Conservation (phyloP, 2,888 invertebrate species). For the Lasius platythorax region DNA sequence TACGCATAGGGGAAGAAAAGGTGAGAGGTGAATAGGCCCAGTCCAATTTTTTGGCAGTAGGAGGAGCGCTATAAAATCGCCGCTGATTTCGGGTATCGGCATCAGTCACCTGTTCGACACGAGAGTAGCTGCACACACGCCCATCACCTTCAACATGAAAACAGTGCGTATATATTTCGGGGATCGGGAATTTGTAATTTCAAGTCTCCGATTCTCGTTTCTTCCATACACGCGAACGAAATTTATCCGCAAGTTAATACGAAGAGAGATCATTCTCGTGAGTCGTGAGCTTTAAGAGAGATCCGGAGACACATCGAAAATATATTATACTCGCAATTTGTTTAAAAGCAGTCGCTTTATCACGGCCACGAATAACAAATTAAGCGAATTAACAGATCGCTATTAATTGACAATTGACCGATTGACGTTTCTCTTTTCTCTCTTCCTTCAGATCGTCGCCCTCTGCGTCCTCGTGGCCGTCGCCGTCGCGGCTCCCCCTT, state of each 20-base stretch:
- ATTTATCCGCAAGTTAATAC: neutral
- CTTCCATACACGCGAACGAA: neutral
- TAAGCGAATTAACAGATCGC: neutral
- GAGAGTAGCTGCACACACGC: constrained; percentile 46
- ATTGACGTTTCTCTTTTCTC: neutral
- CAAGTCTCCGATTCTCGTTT: too few species aligned
- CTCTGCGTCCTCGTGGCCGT: constrained; percentile 77
- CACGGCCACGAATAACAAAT: neutral
- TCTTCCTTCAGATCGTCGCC: constrained; percentile 69
- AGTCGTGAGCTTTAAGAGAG: neutral
- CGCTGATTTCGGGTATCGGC: constrained; percentile 38
- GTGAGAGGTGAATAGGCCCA: constrained; percentile 69
- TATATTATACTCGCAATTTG: neutral
- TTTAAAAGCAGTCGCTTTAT: neutral
- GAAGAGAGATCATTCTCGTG: neutral
- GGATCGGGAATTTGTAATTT: neutral
- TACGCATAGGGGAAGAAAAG: constrained; percentile 49
- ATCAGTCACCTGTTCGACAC: constrained; percentile 65
- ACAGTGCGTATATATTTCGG: constrained; percentile 63
- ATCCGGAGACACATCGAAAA: neutral
- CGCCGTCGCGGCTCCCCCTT: constrained; percentile 73
- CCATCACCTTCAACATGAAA: constrained; percentile 67
- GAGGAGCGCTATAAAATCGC: constrained; percentile 76
- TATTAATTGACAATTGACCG: neutral
- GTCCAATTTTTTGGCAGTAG: constrained; percentile 76